Base-by-base conservation (phyloP, 2,888 invertebrate genomes). In the Parasteatoda lunata region DNA sequence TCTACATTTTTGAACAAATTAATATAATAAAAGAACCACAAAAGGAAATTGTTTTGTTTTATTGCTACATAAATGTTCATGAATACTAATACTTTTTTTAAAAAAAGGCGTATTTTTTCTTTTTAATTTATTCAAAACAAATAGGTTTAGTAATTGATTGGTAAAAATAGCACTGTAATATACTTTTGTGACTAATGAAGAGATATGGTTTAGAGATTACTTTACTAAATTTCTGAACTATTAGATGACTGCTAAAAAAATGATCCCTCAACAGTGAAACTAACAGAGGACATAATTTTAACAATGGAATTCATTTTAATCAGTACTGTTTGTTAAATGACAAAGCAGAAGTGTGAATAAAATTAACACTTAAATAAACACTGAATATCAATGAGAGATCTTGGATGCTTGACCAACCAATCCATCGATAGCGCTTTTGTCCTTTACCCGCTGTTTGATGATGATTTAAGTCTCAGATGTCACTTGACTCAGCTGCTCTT, bases 21-120 rank as follows among this genome's bases (percentile, higher is more conserved):
- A 30, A 30, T 30, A 30, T 30, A 30, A 30, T 30, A 30, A 30
- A 30, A 30, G 64, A 64, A 71, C 48, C 49, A 83, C 76, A 78
- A 65, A 76, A 85, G 64, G 52, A 45, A 77, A 77, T 78, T 81
- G 82, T 73, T 78, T 76, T 81, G 66, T 68, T 68, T 88, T 88
- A 83, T 88, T 83, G 88, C 88, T 88, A 83, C 83, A 88, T 82
- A 88, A 82, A 83, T 77, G 77, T 64, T 69, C 80, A 80, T 45
- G 59, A 84, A 72, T 54, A 15, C 54, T 59, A 75, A 64, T 59
- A 59, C 9, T 59, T 59, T 54, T 54, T 72, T 81, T 73, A 72
- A 81, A 30, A 65, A 51, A 52, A 79, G 75, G 65, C 48, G 65
- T 13, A 45, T 71, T 72, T 72, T 52, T 30, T 68, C 75, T 69